Evolutionary conservation across 2,797 vertebrate species (phyloP).

Genomic region (Chlorospingus semifuscus): DNA sequence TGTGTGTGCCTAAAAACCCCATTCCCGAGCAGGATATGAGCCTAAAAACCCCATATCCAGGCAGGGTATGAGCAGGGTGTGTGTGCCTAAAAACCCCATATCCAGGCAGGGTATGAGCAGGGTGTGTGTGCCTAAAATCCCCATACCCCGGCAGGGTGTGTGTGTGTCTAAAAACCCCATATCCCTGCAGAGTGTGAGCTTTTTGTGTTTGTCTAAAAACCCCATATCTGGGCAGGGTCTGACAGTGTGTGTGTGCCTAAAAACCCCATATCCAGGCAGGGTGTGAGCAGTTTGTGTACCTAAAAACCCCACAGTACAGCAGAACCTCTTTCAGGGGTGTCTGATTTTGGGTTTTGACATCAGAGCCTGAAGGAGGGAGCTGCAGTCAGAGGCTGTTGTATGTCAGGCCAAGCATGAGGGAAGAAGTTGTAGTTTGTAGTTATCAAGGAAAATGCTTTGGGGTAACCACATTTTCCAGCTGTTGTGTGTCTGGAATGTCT

Average conservation of each 20-base stretch:
- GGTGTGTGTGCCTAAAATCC: background rate
- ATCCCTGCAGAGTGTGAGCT: too few species aligned
- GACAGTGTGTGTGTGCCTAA: background rate
- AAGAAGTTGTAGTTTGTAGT: background rate
- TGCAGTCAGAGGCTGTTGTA: rapidly evolving
- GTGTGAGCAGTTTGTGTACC: background rate
- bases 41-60: background rate
- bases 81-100: background rate
- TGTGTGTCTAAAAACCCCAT: background rate
- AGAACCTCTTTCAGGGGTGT: rapidly evolving
- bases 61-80: background rate
- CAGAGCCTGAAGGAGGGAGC: background rate
- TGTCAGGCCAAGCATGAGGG: rapidly evolving
- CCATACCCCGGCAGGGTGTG: rapidly evolving
- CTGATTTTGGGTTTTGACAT: background rate
- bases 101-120: rapidly evolving
- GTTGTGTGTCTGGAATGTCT: background rate
- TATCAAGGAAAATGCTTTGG: background rate
- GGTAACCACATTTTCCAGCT: background rate
- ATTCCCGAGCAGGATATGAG: rapidly evolving
- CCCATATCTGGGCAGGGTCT: rapidly evolving
- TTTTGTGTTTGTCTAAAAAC: background rate
- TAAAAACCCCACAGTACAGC: background rate
- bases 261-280: rapidly evolving
- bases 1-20: background rate